phyloP scores from a whole-genome alignment of 2,113 vertebrate genomes.

The Lota lota region DNA sequence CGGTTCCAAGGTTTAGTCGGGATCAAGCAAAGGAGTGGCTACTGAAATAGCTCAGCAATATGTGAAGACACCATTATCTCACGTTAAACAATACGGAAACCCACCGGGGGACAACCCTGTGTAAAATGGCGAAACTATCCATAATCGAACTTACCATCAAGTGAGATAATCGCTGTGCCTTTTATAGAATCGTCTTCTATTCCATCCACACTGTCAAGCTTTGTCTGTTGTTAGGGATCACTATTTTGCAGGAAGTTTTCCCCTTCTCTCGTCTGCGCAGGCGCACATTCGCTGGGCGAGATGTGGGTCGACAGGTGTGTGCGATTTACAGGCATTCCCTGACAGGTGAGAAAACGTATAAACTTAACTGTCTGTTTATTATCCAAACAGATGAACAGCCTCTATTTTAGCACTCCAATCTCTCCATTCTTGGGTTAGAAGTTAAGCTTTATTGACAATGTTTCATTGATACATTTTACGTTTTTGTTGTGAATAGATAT shows the following conservation, averaged over 20 bases:
- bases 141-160: slow-evolving; percentile 64
- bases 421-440: neutral
- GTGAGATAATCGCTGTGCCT: slow-evolving; percentile 17
- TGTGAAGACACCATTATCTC: slow-evolving; percentile 33
- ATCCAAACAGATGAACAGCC: no score
- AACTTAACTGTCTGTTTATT: no score
- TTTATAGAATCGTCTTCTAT: slow-evolving; percentile 30
- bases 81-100: neutral
- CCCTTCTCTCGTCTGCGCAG: neutral
- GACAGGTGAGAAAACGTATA: no score
- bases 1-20: slow-evolving; percentile 48
- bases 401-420: no score
- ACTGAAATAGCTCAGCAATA: slow-evolving; percentile 39
- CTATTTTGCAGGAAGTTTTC: slow-evolving; percentile 72
- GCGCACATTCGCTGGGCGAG: neutral
- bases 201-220: slow-evolving; percentile 53
- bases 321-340: no score
- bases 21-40: slow-evolving; percentile 33
- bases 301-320: slow-evolving; percentile 32
- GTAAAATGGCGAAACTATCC: neutral
- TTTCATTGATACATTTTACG: neutral
- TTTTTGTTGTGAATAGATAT: neutral
- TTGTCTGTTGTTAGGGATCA: slow-evolving; percentile 74
- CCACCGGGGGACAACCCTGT: neutral
- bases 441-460: neutral